A percentile compares a stretch with the other conserved stretches of the same genome.
phyloP scores from a whole-genome alignment of 2,113 vertebrate species.

The Bungarus multicinctus region DNA sequence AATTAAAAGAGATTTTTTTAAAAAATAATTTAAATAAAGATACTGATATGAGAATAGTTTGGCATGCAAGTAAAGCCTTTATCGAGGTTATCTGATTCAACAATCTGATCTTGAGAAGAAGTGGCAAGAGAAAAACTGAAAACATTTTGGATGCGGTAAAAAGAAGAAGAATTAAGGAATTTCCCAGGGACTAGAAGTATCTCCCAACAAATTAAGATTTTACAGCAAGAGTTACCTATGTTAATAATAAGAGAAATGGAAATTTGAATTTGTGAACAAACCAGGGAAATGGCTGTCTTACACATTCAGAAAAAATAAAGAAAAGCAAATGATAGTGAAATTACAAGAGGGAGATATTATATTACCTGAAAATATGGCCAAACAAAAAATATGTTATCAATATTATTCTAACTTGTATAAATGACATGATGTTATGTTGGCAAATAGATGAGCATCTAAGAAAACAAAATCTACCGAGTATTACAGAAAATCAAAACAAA shows the following conservation, averaged over 20 bases:
- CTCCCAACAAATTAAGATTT: neutral
- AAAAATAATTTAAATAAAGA: neutral
- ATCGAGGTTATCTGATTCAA: neutral
- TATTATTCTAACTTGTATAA: neutral
- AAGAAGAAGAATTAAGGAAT: neutral
- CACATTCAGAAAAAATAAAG: neutral
- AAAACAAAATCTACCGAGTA: neutral
- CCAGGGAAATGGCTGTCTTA: neutral
- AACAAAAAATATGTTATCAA: neutral
- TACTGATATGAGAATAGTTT: neutral
- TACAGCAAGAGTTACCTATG: neutral
- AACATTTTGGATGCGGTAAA: neutral
- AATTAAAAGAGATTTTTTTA: neutral
- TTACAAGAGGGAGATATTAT: neutral
- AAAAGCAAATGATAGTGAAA: neutral
- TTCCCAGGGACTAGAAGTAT: neutral
- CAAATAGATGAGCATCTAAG: neutral
- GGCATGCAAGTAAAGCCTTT: neutral
- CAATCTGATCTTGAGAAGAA: neutral
- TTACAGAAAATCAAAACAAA: neutral
- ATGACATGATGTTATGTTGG: neutral
- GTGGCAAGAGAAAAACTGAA: neutral
- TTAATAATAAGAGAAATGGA: neutral
- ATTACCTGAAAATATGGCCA: neutral
- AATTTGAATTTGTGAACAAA: neutral